Percentiles rank a stretch among this genome's conserved stretches.
Evolutionary conservation across 2,888 invertebrate genomes (phyloP).

Genomic region (Epiperipatus broadwayi): DNA sequence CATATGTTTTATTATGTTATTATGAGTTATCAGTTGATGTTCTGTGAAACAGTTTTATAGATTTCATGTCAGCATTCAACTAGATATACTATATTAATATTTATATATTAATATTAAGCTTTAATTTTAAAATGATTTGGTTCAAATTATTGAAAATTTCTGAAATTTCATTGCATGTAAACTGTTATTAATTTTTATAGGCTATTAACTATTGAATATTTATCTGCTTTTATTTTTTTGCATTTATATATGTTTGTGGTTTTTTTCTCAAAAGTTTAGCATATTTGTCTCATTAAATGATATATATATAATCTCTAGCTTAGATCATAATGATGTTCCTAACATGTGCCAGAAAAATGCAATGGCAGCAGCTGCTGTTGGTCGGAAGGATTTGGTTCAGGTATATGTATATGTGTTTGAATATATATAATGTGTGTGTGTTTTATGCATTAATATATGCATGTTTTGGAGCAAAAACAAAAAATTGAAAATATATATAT

Average conservation of each 20-base stretch:
- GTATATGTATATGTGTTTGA: constrained; percentile 29
- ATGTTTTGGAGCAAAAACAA: no score
- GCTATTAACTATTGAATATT: neutral
- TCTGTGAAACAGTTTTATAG: no score
- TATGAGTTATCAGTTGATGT: no score
- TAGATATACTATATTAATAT: no score
- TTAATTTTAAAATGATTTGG: no score
- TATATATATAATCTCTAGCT: constrained; percentile 19
- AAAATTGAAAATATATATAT: no score
- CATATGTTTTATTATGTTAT: no score
- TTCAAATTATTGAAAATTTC: no score
- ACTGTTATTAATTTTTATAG: neutral
- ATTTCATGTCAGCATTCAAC: no score
- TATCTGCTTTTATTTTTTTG: neutral
- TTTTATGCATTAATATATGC: neutral
- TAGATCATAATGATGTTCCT: constrained; percentile 29
- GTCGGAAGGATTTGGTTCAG: constrained; percentile 60
- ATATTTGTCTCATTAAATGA: constrained; percentile 13
- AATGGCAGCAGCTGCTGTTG: constrained; percentile 46
- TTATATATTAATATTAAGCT: no score
- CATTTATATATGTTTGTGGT: neutral
- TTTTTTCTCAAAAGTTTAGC: neutral
- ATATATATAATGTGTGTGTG: neutral
- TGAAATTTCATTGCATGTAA: no score
- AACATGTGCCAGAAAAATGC: constrained; percentile 65